phyloP scores from a whole-genome alignment of 37 sponge, comb jelly and placozoan species.

The Crambe crambe region DNA sequence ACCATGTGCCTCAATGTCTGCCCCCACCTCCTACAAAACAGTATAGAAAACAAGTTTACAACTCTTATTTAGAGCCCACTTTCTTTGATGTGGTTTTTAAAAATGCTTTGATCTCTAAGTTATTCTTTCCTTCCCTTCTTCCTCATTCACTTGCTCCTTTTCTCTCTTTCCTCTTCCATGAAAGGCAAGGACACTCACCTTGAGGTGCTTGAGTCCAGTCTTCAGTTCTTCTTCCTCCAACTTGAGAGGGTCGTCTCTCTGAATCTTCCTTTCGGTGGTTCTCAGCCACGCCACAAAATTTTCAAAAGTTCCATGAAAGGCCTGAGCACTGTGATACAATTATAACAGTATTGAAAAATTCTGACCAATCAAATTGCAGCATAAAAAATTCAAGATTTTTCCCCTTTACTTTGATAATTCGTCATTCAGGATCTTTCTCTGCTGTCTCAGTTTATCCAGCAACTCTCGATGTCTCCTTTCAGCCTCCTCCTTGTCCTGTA shows the following conservation, averaged over 20 bases:
- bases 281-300: conserved; percentile 52
- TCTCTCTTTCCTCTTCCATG: no score
- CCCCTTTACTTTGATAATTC: conserved; percentile 52
- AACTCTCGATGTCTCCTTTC: conserved; percentile 21
- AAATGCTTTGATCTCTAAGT: no score
- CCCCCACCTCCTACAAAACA: conserved; percentile 20
- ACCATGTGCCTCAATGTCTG: conserved; percentile 42
- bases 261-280: conserved; percentile 62
- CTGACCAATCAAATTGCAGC: no score
- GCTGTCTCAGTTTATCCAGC: conserved; percentile 9
- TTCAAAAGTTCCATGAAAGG: conserved; percentile 46
- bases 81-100: no score
- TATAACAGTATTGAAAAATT: background rate
- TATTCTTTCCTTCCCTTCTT: no score
- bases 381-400: no score
- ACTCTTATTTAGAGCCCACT: no score
- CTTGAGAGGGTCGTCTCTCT: conserved; percentile 54
- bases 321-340: conserved; percentile 39
- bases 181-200: no score
- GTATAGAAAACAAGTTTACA: no score
- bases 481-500: conserved; percentile 16
- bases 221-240: conserved; percentile 42
- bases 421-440: conserved; percentile 32
- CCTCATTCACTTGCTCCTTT: no score
- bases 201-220: conserved; percentile 40